phyloP scores from a whole-genome alignment of 2,888 invertebrate genomes.

The Deilephila elpenor region DNA sequence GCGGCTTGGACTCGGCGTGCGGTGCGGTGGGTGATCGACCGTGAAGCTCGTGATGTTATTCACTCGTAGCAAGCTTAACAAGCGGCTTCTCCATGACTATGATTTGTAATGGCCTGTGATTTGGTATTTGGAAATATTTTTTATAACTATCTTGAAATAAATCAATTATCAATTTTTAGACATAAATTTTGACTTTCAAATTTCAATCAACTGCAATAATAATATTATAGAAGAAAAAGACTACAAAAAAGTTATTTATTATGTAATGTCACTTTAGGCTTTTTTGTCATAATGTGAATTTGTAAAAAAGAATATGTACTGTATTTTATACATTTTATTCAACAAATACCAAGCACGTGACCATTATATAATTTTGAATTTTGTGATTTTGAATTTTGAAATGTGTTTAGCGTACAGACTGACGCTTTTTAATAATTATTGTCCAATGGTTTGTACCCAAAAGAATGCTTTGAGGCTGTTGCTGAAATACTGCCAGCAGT shows the following conservation, averaged over 20 bases:
- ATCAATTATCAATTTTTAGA: too few relatives aligned
- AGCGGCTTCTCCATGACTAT: slow-evolving; percentile 39
- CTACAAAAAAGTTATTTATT: too few relatives aligned
- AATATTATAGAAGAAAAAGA: too few relatives aligned
- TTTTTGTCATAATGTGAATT: neutral
- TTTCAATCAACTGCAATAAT: too few relatives aligned
- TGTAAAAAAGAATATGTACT: neutral
- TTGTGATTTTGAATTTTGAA: slow-evolving; percentile 17
- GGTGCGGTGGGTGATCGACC: slow-evolving; percentile 14
- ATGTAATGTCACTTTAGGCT: too few relatives aligned
- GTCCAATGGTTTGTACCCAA: slow-evolving; percentile 4
- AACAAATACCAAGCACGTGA: slow-evolving; percentile 7
- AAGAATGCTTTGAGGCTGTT: neutral
- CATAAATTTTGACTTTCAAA: too few relatives aligned
- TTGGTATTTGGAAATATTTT: neutral
- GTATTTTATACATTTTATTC: neutral
- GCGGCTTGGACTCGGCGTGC: neutral
- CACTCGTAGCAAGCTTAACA: slow-evolving; percentile 40
- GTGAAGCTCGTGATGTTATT: slow-evolving; percentile 37
- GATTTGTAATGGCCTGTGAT: neutral
- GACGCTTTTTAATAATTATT: neutral
- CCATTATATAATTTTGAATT: slow-evolving; percentile 6
- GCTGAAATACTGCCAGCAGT: neutral
- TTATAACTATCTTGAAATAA: neutral
- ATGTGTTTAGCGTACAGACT: slow-evolving; percentile 20